These are phyloP conservation scores for Prunella fulvescens DNA, from an alignment of 2,113 vertebrate genomes.

Conservation along the genomic window DNA sequence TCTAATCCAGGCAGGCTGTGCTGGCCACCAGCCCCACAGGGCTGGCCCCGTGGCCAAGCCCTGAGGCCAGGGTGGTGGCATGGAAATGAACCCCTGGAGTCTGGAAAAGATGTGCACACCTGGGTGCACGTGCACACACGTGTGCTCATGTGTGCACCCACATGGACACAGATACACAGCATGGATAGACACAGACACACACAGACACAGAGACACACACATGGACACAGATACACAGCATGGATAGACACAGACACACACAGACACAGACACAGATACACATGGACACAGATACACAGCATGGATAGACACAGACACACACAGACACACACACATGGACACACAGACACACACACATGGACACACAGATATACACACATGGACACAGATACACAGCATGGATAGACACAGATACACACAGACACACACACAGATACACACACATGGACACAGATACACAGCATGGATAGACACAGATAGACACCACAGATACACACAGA, in stretches of 20 bases:
- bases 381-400: background rate
- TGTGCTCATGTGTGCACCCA: fast-evolving
- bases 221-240: background rate
- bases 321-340: background rate
- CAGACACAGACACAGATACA: fast-evolving
- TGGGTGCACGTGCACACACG: background rate
- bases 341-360: background rate
- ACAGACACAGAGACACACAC: fast-evolving
- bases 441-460: no score
- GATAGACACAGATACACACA: no score
- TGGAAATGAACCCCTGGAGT: background rate
- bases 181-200: background rate
- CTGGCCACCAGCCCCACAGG: fast-evolving
- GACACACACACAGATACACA: background rate
- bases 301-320: background rate
- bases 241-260: background rate
- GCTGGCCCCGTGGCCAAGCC: background rate
- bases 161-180: background rate
- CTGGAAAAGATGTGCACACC: fast-evolving
- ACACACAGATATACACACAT: background rate
- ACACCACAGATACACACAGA: no score
- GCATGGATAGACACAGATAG: background rate
- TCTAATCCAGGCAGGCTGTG: fast-evolving
- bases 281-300: no score
- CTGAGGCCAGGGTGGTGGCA: background rate